phyloP scores from a whole-genome alignment of 2,888 invertebrate genomes.

The Cephus rjabovi region DNA sequence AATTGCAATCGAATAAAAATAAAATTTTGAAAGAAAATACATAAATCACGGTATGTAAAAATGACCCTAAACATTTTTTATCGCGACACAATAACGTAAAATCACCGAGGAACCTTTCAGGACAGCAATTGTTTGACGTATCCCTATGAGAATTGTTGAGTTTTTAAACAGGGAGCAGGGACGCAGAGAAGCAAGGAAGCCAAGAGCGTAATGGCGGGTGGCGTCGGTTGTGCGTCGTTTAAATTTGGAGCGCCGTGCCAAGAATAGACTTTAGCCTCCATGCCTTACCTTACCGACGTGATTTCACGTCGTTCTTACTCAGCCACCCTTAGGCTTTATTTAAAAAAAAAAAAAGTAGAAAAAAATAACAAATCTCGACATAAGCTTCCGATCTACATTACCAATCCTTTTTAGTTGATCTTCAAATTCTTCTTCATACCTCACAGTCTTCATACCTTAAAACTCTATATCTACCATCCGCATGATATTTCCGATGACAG shows the following conservation, averaged over 20 bases:
- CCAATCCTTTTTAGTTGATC: background rate
- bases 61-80: no score
- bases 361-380: background rate
- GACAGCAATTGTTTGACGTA: background rate
- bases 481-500: no score
- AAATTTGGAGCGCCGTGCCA: constrained; percentile 51
- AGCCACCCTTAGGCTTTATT: background rate
- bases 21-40: background rate
- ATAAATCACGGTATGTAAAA: background rate
- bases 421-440: background rate
- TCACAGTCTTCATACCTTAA: background rate
- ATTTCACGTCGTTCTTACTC: constrained; percentile 5
- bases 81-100: no score
- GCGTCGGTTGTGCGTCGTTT: constrained; percentile 42
- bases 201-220: constrained; percentile 37
- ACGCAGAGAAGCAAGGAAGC: constrained; percentile 10
- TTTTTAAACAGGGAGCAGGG: background rate
- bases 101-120: background rate
- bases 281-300: constrained; percentile 31
- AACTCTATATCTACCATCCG: background rate
- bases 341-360: background rate
- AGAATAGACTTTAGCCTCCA: constrained; percentile 48
- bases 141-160: background rate
- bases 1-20: background rate
- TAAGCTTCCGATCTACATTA: background rate